phyloP scores from a whole-genome alignment of 92 coral and sea anemone genomes.

The Paragorgia papillata region DNA sequence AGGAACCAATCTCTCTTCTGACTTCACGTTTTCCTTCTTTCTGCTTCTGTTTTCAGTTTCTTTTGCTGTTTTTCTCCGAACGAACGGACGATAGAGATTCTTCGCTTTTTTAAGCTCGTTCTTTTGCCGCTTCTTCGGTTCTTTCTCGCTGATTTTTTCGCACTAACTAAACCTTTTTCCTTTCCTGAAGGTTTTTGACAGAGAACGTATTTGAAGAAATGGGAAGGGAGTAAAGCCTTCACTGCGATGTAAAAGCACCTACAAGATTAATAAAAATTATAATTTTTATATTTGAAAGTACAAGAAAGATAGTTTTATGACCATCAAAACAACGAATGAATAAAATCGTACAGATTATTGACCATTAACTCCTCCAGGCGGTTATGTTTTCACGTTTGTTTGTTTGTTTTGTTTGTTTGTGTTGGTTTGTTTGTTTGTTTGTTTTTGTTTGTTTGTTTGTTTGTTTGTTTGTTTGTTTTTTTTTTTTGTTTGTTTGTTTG shows the following conservation, averaged over 20 bases:
- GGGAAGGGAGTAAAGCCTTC: slow-evolving; percentile 90
- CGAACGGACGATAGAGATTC: neutral
- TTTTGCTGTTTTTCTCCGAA: neutral
- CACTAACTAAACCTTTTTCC: neutral
- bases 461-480: no score
- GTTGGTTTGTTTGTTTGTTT: no score
- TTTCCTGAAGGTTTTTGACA: neutral
- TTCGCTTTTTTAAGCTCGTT: neutral
- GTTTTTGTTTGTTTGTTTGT: no score
- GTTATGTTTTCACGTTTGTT: no score
- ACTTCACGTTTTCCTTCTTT: slow-evolving; percentile 21
- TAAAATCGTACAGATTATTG: no score
- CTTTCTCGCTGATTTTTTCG: neutral
- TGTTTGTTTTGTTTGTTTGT: no score
- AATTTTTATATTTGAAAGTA: neutral
- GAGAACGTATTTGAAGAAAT: neutral
- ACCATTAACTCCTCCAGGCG: no score
- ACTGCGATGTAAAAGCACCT: slow-evolving; percentile 83
- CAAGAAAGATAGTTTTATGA: neutral
- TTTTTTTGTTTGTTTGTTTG: no score
- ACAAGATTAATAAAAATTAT: neutral
- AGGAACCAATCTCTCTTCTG: neutral
- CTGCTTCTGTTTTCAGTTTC: slow-evolving; percentile 26
- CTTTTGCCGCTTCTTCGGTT: neutral
- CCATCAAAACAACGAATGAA: no score